These are phyloP conservation scores for Platycnemis pennipes DNA, from an alignment of 2,888 invertebrate species.

Conservation along the genomic window DNA sequence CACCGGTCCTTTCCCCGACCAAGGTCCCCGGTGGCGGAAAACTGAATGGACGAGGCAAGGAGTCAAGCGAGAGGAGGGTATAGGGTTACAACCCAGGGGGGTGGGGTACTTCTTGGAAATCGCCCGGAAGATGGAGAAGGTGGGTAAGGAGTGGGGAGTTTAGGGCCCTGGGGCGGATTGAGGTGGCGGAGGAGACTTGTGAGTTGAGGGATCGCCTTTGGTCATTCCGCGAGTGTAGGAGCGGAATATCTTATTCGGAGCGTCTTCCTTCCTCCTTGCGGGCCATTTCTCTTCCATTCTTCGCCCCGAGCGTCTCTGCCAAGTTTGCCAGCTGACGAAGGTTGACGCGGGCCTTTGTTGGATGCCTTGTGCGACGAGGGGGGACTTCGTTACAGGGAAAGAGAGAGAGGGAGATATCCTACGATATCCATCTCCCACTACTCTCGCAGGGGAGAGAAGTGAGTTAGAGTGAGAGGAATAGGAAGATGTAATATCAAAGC, in stretches of 20 bases:
- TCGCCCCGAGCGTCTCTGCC: background rate
- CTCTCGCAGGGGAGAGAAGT: background rate
- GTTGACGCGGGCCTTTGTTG: background rate
- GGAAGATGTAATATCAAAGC: background rate
- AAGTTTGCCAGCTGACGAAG: background rate
- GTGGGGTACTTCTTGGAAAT: background rate
- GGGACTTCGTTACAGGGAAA: background rate
- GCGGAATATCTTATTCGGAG: background rate
- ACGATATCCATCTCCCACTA: background rate
- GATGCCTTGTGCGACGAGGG: background rate
- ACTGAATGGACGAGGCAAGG: background rate
- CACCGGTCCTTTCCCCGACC: background rate
- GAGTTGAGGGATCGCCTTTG: background rate
- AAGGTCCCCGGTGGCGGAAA: background rate
- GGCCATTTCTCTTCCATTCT: conserved; percentile 21
- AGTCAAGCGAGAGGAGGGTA: background rate
- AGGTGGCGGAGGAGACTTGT: background rate
- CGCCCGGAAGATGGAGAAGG: background rate
- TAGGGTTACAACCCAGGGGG: no score
- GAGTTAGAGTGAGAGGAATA: background rate
- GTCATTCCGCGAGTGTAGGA: background rate
- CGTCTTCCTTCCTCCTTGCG: background rate
- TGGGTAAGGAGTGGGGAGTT: background rate
- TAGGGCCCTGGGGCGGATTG: background rate
- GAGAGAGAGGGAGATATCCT: background rate